These are phyloP conservation scores for Nineta flava DNA, from an alignment of 2,888 invertebrate genomes.

Conservation along the genomic window DNA sequence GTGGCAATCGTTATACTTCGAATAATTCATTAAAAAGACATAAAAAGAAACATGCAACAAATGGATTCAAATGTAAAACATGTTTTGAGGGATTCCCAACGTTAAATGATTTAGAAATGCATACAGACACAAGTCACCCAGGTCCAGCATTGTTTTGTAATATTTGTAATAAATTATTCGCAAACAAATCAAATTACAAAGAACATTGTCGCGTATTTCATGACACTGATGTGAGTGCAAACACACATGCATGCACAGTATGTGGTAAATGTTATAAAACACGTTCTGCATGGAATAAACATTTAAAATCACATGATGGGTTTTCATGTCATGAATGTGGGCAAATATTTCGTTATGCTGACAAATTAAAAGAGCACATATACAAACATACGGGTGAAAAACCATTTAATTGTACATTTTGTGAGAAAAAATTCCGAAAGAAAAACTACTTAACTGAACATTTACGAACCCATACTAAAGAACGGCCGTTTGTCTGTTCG, in stretches of 20 bases:
- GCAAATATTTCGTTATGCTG: slow-evolving; percentile 4
- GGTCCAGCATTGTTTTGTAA: slow-evolving; percentile 4
- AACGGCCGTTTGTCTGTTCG: slow-evolving; percentile 8
- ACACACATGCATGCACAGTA: slow-evolving; percentile 11
- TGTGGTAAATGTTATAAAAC: slow-evolving; percentile 13
- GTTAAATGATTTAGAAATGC: slow-evolving; percentile 13
- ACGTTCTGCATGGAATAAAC: slow-evolving; percentile 17
- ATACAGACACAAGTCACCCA: slow-evolving; percentile 12
- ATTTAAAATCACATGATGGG: slow-evolving; percentile 31
- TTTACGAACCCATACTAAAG: not conserved
- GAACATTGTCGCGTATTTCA: slow-evolving; percentile 33
- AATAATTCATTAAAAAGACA: too few relatives aligned
- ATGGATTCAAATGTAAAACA: not conserved
- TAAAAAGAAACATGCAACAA: too few relatives aligned
- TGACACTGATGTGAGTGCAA: slow-evolving; percentile 16
- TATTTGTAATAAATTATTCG: slow-evolving; percentile 1
- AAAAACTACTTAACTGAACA: not conserved
- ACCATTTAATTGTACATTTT: not conserved
- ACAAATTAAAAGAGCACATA: not conserved
- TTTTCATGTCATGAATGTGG: slow-evolving; percentile 9
- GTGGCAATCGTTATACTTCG: too few relatives aligned
- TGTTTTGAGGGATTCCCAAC: slow-evolving; percentile 1
- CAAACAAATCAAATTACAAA: slow-evolving; percentile 21
- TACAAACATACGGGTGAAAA: not conserved
- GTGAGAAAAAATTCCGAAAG: not conserved